Base-by-base conservation (phyloP, 2,888 invertebrate genomes). In the Fragum sueziense region DNA sequence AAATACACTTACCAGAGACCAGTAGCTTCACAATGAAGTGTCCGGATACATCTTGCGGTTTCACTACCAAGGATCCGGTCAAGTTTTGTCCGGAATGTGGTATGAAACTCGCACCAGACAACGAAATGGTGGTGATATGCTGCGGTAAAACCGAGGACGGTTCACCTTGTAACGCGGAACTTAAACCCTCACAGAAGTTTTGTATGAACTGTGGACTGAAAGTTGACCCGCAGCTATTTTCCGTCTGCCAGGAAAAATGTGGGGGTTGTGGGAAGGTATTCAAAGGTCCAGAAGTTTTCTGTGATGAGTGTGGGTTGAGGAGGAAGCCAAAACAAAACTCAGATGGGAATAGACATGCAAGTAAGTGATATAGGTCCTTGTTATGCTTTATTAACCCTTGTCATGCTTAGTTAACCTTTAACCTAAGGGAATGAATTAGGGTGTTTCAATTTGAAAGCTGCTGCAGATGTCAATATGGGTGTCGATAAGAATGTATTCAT, bases 21-120 rank as follows among this genome's bases (percentile, higher is more conserved):
- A n/a, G n/a, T n/a, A n/a, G n/a, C n/a, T n/a, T n/a, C n/a, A 27
- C 57, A 11, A 80, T 80, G 80, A 74, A 68, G 77, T 77, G 77
- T 51, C 68, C 71, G 0, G 59, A 71, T 17, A 33, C 51, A 37
- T 31, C 22, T 3, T 80, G 80, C 62, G 77, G 74, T 31, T 51
- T 34, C 29, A 68, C 51, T 14, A 61, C 54, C 20, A 34, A n/a
- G 20, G 59, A 41, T 22, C 17, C 20, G 1, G 41, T 67, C n/a
- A 74, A 52, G 27, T 80, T 77, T 33, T 80, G 80, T 54, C 74
- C 33, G 14, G 69, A 80, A 52, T 80, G 80, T 74, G 80, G 80
- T 3, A 20, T 52, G 2, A 74, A 71, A 27, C 74, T 80, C 47
- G 68, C 41, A 0, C 54, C 68, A 17, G 31, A 47, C n/a, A 59